These are phyloP conservation scores for Pheucticus melanocephalus DNA, from an alignment of 2,113 vertebrate species.

Conservation along the genomic window DNA sequence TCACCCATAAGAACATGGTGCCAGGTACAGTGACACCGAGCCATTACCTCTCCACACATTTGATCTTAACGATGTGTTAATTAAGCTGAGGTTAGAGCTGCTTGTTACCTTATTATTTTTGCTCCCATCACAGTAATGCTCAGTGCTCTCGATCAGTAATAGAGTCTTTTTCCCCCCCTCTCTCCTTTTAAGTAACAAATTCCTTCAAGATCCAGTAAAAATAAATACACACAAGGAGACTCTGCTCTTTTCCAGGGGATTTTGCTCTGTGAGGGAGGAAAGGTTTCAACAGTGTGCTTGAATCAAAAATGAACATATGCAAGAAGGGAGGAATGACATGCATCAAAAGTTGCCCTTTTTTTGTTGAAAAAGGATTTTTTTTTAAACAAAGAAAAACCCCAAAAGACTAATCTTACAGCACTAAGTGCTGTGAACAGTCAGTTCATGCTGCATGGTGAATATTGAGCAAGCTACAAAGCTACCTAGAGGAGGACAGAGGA, in stretches of 20 bases:
- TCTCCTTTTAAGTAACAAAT: conserved; percentile 36
- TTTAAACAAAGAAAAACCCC: conserved; percentile 8
- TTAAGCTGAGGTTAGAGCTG: conserved; percentile 45
- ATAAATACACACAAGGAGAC: neutral
- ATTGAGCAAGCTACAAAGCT: neutral
- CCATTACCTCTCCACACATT: neutral
- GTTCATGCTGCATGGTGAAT: neutral
- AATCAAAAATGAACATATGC: conserved; percentile 54
- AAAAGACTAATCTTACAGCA: neutral
- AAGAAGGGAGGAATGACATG: neutral
- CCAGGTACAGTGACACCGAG: neutral
- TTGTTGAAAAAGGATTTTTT: neutral
- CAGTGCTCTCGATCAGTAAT: neutral
- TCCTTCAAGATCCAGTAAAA: conserved; percentile 41
- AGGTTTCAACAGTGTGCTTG: neutral
- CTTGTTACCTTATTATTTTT: conserved; percentile 37
- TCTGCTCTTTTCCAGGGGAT: conserved; percentile 22
- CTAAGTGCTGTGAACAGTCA: neutral
- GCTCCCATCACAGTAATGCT: conserved; percentile 7
- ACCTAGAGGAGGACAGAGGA: conserved; percentile 1
- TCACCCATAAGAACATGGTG: neutral
- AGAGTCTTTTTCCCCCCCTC: rapidly evolving
- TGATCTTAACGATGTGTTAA: conserved; percentile 42
- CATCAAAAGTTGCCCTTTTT: conserved; percentile 6
- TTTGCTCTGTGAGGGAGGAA: neutral